Conservation (phyloP, 2,113 vertebrate genomes). For the Pelvicachromis taeniatus region DNA sequence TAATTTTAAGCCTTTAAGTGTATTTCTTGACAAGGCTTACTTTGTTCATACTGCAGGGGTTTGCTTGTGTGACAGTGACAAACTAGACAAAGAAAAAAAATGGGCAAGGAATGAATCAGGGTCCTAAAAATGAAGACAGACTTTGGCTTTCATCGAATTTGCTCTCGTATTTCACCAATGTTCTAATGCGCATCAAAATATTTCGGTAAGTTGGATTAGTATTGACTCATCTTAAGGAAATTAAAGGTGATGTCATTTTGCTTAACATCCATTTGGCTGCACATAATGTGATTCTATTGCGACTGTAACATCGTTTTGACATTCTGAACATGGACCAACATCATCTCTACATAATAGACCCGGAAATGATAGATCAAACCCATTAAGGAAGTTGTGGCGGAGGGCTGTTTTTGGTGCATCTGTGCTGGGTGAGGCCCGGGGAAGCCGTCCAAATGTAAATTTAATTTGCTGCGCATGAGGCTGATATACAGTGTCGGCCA, state of each 20-base stretch:
- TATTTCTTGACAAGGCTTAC: background rate
- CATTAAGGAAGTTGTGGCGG: constrained; percentile 51
- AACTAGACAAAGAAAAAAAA: background rate
- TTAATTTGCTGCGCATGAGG: constrained; percentile 74
- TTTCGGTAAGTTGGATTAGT: constrained; percentile 54
- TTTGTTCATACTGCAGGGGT: background rate
- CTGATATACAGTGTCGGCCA: constrained; percentile 71
- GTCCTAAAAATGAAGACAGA: constrained; percentile 25
- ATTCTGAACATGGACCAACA: constrained; percentile 49
- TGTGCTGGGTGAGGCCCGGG: constrained; percentile 54
- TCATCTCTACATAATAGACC: constrained; percentile 66
- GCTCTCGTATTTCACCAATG: constrained; percentile 23
- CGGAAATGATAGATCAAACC: constrained; percentile 62
- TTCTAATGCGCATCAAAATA: constrained; percentile 37
- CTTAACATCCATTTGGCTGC: constrained; percentile 58
- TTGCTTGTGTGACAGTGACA: background rate
- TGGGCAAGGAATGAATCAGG: background rate
- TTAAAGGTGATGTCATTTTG: constrained; percentile 65
- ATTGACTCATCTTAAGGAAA: constrained; percentile 57
- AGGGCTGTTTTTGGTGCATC: constrained; percentile 54
- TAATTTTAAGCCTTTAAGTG: background rate
- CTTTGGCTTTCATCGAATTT: constrained; percentile 35
- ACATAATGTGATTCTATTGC: constrained; percentile 58
- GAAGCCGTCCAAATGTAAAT: constrained; percentile 73
- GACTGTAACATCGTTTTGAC: constrained; percentile 58